Percentiles rank a stretch among this genome's conserved stretches.
Conservation (phyloP, 2,888 invertebrate genomes). For the Agonopterix arenella region DNA sequence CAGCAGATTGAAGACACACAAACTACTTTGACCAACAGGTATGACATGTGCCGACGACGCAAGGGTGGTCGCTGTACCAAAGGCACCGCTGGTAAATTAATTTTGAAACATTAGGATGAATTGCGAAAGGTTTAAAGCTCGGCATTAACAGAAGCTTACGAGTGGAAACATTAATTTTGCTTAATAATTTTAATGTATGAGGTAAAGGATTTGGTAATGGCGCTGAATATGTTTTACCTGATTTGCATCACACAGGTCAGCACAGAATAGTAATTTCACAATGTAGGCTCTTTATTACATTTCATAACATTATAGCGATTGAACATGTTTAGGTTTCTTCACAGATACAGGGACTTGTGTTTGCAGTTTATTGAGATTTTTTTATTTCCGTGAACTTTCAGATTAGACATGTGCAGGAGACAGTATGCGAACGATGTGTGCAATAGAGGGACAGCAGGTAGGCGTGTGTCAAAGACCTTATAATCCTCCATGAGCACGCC, state of each 20-base stretch:
- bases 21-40: constrained; percentile 83
- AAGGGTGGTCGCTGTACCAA: constrained; percentile 98
- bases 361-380: constrained; percentile 51
- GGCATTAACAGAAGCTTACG: constrained; percentile 69
- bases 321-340: background rate
- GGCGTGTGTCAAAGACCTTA: constrained; percentile 66
- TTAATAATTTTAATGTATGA: constrained; percentile 60
- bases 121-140: constrained; percentile 53
- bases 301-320: background rate
- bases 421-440: constrained; percentile 95
- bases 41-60: constrained; percentile 98
- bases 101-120: constrained; percentile 51
- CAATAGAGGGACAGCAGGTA: constrained; percentile 99
- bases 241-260: constrained; percentile 17
- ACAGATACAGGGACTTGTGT: background rate
- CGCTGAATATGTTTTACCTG: constrained; percentile 52
- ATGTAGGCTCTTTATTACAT: background rate
- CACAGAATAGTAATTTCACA: background rate
- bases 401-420: constrained; percentile 99
- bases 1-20: constrained; percentile 41
- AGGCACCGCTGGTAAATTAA: constrained; percentile 96
- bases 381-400: constrained; percentile 83
- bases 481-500: constrained; percentile 62
- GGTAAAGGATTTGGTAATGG: constrained; percentile 75
- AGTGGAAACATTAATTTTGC: constrained; percentile 62